Percentiles rank a stretch among this genome's conserved stretches.
phyloP scores from a whole-genome alignment of 2,113 vertebrate species.

The Grammomys surdaster region DNA sequence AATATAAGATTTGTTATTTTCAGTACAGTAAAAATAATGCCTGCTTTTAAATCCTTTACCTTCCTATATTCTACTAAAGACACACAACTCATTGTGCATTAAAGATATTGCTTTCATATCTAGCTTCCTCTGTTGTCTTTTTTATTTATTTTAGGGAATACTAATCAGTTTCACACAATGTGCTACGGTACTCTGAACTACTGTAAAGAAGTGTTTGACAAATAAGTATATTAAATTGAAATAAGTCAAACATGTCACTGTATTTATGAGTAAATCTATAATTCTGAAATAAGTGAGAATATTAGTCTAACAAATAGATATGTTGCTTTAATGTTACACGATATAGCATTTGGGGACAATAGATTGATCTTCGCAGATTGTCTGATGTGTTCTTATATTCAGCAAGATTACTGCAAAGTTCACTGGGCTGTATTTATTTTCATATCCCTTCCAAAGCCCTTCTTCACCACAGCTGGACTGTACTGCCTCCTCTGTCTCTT shows the following conservation, averaged over 20 bases:
- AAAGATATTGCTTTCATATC: not conserved
- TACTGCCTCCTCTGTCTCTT: rapidly evolving
- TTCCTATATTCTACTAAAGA: not conserved
- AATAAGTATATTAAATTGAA: conserved; percentile 47
- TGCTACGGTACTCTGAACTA: not conserved
- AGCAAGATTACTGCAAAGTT: not conserved
- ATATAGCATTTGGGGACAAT: not conserved
- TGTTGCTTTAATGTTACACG: not conserved
- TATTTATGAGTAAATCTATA: conserved; percentile 24
- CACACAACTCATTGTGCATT: not conserved
- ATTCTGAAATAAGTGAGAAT: not conserved
- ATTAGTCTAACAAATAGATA: conserved; percentile 12
- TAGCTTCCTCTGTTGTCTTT: not conserved
- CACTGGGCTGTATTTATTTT: not conserved
- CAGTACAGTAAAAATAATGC: not conserved
- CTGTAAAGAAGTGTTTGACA: conserved; percentile 5
- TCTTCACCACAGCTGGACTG: not conserved
- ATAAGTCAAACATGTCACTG: conserved; percentile 39
- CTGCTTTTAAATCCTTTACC: not conserved
- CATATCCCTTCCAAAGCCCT: not conserved
- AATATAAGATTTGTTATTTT: conserved; percentile 48
- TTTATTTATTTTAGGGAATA: conserved; percentile 4
- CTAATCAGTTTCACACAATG: conserved; percentile 7
- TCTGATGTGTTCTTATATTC: not conserved
- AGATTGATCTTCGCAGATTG: not conserved